These are phyloP conservation scores for Cryptomyrus ogoouensis DNA, from an alignment of 2,113 vertebrate genomes.

Conservation along the genomic window DNA sequence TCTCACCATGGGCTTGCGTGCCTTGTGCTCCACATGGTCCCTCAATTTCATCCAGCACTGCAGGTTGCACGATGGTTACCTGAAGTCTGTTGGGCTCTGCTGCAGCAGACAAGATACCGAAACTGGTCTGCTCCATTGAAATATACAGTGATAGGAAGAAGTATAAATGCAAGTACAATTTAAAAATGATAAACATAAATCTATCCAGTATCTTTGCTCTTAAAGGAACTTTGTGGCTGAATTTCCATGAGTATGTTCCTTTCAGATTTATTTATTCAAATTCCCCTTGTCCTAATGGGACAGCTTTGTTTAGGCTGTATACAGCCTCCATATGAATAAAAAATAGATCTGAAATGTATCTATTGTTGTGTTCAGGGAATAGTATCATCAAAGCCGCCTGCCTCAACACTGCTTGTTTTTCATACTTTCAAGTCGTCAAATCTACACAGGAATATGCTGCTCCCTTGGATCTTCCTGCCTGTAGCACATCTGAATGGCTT, in stretches of 20 bases:
- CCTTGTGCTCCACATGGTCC: not conserved
- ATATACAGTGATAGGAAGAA: not conserved
- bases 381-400: not conserved
- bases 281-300: not conserved
- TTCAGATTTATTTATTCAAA: not conserved
- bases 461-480: not conserved
- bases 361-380: constrained; percentile 11
- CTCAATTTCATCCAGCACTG: not conserved
- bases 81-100: not conserved
- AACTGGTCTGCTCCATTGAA: not conserved
- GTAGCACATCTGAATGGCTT: constrained; percentile 8
- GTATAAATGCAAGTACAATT: not conserved
- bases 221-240: not conserved
- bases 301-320: not conserved
- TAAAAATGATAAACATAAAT: not conserved
- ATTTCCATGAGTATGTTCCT: not conserved
- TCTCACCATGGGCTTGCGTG: not conserved
- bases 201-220: not conserved
- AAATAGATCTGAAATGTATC: constrained; percentile 9
- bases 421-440: constrained; percentile 9
- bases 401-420: not conserved
- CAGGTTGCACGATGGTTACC: not conserved
- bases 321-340: constrained; percentile 3
- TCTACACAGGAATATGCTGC: not conserved
- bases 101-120: not conserved